A percentile compares a stretch with the other conserved stretches of the same genome.
phyloP scores from a whole-genome alignment of 2,888 invertebrate genomes.

The Hyalella azteca region DNA sequence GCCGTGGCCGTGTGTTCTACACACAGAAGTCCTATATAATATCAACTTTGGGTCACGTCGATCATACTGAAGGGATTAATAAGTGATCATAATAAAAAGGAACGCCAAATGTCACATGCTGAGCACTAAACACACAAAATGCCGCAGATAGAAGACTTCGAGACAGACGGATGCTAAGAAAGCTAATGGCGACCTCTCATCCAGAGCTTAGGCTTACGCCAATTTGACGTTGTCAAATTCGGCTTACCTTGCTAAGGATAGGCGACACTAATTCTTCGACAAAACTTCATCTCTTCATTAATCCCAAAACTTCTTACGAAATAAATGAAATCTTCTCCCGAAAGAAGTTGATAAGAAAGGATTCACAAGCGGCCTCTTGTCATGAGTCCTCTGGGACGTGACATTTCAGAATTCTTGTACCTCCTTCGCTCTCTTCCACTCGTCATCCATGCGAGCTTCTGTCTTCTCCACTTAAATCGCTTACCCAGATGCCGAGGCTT shows the following conservation, averaged over 20 bases:
- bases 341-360: not conserved
- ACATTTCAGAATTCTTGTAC: slow-evolving; percentile 31
- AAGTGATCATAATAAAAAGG: no score
- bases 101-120: no score
- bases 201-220: slow-evolving; percentile 29
- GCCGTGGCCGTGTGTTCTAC: no score
- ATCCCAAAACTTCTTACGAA: slow-evolving; percentile 16
- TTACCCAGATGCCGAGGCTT: slow-evolving; percentile 4
- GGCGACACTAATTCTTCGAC: slow-evolving; percentile 19
- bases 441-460: slow-evolving; percentile 10
- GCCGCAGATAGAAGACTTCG: no score
- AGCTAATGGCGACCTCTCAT: not conserved
- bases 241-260: slow-evolving; percentile 25
- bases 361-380: slow-evolving; percentile 16
- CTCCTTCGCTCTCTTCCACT: slow-evolving; percentile 15
- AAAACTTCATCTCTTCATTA: slow-evolving; percentile 20
- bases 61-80: no score
- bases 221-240: slow-evolving; percentile 26
- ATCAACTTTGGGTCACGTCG: no score
- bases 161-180: not conserved
- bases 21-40: no score
- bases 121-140: no score
- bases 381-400: slow-evolving; percentile 5
- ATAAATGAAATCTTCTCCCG: slow-evolving; percentile 24
- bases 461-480: not conserved